Base-by-base conservation (phyloP, 2,113 vertebrate genomes). In the Egretta garzetta region DNA sequence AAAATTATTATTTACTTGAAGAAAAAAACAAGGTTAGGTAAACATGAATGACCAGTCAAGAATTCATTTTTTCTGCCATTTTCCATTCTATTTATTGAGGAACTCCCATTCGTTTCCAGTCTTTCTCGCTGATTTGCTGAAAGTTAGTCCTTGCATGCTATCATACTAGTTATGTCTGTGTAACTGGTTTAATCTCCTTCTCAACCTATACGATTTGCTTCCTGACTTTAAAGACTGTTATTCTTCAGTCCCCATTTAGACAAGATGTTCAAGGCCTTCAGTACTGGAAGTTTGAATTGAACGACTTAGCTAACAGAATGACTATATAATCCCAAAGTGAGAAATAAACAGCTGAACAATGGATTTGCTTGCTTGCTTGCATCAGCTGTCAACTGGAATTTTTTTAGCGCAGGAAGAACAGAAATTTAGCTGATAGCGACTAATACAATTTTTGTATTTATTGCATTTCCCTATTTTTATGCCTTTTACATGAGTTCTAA, bases 401-500 rank as follows among this genome's bases (percentile, higher is more conserved):
- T 89, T 96, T 96, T 88, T 68, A 82, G 56, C 76, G 85, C 10
- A 58, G 45, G 28, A 85, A 73, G 70, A 80, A 7, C 0, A 20
- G 13, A 90, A 82, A 8, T 79, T 79, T 60, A 92, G 55, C 83
- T 71, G 71, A 63, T 86, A 89, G 66, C 58, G 86, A 60, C 62
- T 80, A 80, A 82, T 56, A 83, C 33, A 91, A 90, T 71, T 87
- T 74, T 96, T 91, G 12, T 76, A 14, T 60, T 81, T 97, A 33
- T 45, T 91, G 33, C 23, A 14, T 95, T 97, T 82, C 74, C 52
- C 68, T 83, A 66, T 93, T 96, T 95, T 91, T 89, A 24, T 94
- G 58, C 64, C 67, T 93, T 96, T 94, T 94, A 60, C 53, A 19
- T 84, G 70, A 91, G 80, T 93, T 96, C 67, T 93, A 89, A 89